Evolutionary conservation across 2,888 invertebrate species (phyloP), one percentile per base, ranked within the genome.

Genomic region (Phytoseiulus persimilis): DNA sequence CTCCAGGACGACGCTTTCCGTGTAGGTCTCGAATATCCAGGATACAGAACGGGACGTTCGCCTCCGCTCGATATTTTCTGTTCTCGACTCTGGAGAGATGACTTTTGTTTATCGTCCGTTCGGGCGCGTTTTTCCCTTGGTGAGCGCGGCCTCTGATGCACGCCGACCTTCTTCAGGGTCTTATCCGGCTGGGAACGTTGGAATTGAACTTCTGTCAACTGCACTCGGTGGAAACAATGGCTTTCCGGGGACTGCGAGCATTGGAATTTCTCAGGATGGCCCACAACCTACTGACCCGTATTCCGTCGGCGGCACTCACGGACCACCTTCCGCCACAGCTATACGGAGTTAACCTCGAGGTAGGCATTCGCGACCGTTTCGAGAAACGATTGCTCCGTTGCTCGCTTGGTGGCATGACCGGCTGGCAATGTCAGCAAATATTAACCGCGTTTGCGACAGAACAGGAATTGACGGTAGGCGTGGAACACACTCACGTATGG

Each of bases 181-280:
- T 96, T 18, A 95, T 95, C 45, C 95, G 95, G 91, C 94, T 97
- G 90, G 95, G 96, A 83, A 96, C 96, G 92, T 94, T 97, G 96
- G 92, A 93, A 93, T 93, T 97, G 91, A 96, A 96, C 23, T 95
- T 95, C 92, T 96, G 96, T 93, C 95, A 96, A 92, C 94, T 97
- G 90, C 95, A 95, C 92, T 95, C 95, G 91, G 95, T 97, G 91
- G 95, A 96, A 89, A 94, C 95, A 91, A 95, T 95, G 90, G 96
- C 96, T 28, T 97, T 97, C 92, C 95, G 95, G 91, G 95, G 95
- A 46, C 94, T 97, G 89, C 95, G 95, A 90, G 94, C 95, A 39
- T 93, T 97, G 90, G 96, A 96, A 92, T 95, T 95, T 91, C 93
- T 97, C 90, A 96, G 96, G 92, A 93, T 97, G 91, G 96, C 96